Evolutionary conservation across 2,797 vertebrate genomes (phyloP).

Genomic region (Lates japonicus): DNA sequence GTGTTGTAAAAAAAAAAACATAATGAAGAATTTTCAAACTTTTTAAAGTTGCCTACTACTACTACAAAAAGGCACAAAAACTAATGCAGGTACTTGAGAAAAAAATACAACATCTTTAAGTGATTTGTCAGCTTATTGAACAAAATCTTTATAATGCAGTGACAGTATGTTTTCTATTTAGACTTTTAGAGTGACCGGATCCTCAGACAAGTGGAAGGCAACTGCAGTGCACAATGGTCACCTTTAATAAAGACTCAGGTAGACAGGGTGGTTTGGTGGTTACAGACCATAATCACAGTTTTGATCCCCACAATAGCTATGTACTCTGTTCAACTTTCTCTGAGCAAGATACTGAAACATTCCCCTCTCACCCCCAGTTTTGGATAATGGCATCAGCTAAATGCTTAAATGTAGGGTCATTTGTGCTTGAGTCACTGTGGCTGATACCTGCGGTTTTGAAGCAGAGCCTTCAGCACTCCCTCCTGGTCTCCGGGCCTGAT

Average conservation of each 20-base stretch:
- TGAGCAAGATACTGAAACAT: conserved; percentile 12
- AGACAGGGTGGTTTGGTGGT: conserved; percentile 45
- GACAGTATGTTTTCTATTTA: background rate
- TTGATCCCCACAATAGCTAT: conserved; percentile 32
- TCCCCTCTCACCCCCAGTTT: conserved; percentile 16
- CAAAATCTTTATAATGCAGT: background rate
- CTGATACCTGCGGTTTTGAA: conserved; percentile 85
- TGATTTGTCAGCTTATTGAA: background rate
- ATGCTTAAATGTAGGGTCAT: conserved; percentile 51
- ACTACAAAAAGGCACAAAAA: too few species aligned
- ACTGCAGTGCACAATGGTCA: conserved; percentile 12
- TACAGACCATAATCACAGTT: conserved; percentile 57
- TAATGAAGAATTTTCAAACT: too few species aligned
- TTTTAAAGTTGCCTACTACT: too few species aligned
- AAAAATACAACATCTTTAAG: too few species aligned
- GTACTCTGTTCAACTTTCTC: conserved; percentile 39
- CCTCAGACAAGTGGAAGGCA: background rate
- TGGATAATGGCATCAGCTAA: conserved; percentile 43
- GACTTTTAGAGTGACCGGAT: background rate
- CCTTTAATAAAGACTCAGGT: conserved; percentile 42
- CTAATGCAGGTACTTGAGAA: too few species aligned
- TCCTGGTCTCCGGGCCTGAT: conserved; percentile 87
- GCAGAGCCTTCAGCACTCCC: conserved; percentile 86
- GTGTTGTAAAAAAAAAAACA: too few species aligned
- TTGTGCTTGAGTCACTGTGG: conserved; percentile 59